phyloP scores from a whole-genome alignment of 2,797 vertebrate species.

The Sebastes vulpes region DNA sequence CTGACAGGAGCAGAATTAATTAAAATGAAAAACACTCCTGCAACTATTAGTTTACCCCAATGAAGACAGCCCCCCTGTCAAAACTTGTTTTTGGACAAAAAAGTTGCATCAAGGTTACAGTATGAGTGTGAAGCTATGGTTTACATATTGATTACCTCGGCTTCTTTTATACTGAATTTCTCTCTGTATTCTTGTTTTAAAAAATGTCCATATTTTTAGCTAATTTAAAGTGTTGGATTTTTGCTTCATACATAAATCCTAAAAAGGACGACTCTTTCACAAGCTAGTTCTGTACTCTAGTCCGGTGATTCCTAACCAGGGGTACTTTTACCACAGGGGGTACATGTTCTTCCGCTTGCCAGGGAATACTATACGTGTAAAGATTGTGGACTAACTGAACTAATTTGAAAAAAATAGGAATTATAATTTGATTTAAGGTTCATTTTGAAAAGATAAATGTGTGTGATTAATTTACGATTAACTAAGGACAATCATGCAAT shows the following conservation, averaged over 20 bases:
- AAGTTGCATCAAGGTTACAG: neutral
- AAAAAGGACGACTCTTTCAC: neutral
- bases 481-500: no score
- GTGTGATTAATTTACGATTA: no score
- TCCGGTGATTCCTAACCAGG: neutral
- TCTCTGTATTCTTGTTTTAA: neutral
- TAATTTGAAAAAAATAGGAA: neutral
- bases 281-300: neutral
- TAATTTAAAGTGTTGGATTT: neutral
- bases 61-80: conserved; percentile 15
- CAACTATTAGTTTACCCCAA: neutral
- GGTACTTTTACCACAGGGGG: neutral
- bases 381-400: neutral
- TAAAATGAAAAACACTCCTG: conserved; percentile 6
- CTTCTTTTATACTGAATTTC: neutral
- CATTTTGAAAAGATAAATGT: no score
- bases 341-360: neutral
- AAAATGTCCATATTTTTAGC: neutral
- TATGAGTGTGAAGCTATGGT: neutral
- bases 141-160: neutral
- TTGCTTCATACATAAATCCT: neutral
- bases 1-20: conserved; percentile 4
- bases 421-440: no score
- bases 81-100: neutral
- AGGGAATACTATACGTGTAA: neutral